Base-by-base conservation (phyloP, 92 coral and sea anemone species). In the Chrysogorgia sp. region DNA sequence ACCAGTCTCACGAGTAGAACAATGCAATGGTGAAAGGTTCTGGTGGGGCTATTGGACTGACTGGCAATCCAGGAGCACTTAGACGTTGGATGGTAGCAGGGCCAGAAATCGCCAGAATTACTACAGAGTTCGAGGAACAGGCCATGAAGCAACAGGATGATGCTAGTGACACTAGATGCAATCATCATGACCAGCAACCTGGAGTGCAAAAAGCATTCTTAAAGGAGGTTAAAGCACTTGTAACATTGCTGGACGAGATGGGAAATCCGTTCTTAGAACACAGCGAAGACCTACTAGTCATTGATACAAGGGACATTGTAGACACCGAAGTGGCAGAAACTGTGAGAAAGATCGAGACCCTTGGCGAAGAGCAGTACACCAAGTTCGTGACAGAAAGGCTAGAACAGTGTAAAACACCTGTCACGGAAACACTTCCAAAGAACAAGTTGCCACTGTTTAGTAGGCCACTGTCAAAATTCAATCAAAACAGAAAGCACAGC, bases 61-160 rank as follows among this genome's bases (percentile, higher is more conserved):
- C 92, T 3, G 81, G 59, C 15, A 88, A 58, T 71, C 83, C 89
- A 1, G 77, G 63, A 24, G 87, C 90, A 1, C 62, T 89, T 8
- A 30, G 68, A 32, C 63, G 92, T 23, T 84, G 86, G 88, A 88
- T 88, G 92, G 71, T 88, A 34, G 82, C 88, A 19, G 86, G 92
- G 14, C 92, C 92, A 0, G 89, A 88, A 34, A 40, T 70, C 23
- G 88, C 89, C 1, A 55, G 89, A 47, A 70, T 88, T 60, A 61
- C 79, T 1, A 58, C 74, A 23, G 91, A 88, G 40, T 88, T 83
- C 81, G 92, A 85, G 75, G 66, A 7, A 31, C 23, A 30, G 49
- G 71, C 24, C 40, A 21, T 64, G 15, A 20, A 2, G 24, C 7
- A 21, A 22, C 10, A 40, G 21, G 66, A 60, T n/a, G 52, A 53